phyloP scores from a whole-genome alignment of 2,113 vertebrate species.

The Ammodytes dubius region DNA sequence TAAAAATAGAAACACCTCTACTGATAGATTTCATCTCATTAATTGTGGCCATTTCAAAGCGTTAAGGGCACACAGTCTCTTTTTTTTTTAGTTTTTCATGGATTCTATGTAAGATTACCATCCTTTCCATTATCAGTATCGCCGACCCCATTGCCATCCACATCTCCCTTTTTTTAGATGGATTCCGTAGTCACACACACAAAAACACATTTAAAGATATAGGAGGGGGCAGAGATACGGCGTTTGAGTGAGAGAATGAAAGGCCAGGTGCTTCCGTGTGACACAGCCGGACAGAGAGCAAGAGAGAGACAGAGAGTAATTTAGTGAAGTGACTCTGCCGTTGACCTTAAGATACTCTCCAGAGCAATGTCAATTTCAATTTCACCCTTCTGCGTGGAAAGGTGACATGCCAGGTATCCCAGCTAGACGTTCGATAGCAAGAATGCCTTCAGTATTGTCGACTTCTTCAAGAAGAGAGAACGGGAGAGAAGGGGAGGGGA shows the following conservation, averaged over 20 bases:
- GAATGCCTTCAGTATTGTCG: slow-evolving; percentile 16
- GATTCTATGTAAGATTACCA: background rate
- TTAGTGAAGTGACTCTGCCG: slow-evolving; percentile 52
- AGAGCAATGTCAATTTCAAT: slow-evolving; percentile 69
- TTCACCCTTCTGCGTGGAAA: slow-evolving; percentile 53
- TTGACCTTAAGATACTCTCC: slow-evolving; percentile 68
- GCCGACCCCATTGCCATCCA: background rate
- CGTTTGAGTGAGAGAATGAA: background rate
- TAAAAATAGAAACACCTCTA: background rate
- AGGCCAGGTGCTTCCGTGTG: slow-evolving; percentile 1
- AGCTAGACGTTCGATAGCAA: slow-evolving; percentile 31
- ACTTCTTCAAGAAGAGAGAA: background rate
- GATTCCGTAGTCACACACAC: background rate
- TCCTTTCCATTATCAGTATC: background rate
- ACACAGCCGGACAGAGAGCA: slow-evolving; percentile 20
- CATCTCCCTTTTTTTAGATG: background rate
- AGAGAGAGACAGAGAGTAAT: slow-evolving; percentile 56
- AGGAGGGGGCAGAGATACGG: background rate
- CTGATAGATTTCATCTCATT: slow-evolving; percentile 1
- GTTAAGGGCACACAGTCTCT: background rate
- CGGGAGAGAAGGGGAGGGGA: background rate
- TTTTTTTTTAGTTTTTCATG: background rate
- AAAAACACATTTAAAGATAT: slow-evolving; percentile 7
- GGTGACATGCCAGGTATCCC: slow-evolving; percentile 46
- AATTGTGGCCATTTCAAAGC: background rate